Evolutionary conservation across 2,888 invertebrate genomes (phyloP).

Genomic region (Synergus laeviventris): DNA sequence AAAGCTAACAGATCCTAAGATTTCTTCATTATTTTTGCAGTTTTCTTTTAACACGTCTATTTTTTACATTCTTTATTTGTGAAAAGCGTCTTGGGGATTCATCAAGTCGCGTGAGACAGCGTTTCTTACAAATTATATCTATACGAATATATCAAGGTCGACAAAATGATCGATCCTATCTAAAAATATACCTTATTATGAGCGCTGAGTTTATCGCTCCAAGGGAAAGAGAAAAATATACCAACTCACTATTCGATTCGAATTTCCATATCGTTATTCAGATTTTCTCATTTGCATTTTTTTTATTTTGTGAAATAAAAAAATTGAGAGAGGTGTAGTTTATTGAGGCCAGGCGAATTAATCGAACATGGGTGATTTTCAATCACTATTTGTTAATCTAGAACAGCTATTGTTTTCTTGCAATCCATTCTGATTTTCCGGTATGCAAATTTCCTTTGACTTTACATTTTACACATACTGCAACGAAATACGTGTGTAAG

Average conservation of each 20-base stretch:
- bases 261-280: slow-evolving; percentile 9
- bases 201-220: slow-evolving; percentile 18
- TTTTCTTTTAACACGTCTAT: not conserved
- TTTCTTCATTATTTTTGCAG: too few species aligned
- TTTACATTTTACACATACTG: not conserved
- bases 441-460: not conserved
- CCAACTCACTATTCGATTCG: slow-evolving; percentile 27
- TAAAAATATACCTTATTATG: slow-evolving; percentile 29
- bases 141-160: slow-evolving; percentile 24
- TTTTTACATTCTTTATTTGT: not conserved
- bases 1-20: not conserved
- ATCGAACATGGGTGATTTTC: not conserved
- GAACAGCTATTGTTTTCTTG: not conserved
- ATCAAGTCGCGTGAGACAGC: slow-evolving; percentile 17
- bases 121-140: slow-evolving; percentile 27
- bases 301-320: slow-evolving; percentile 5
- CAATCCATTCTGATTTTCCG: slow-evolving; percentile 13
- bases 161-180: slow-evolving; percentile 24
- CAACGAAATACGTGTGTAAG: not conserved
- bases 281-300: slow-evolving; percentile 34
- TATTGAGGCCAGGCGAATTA: not conserved
- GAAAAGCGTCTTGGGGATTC: not conserved
- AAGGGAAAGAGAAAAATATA: slow-evolving; percentile 7
- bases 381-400: not conserved
- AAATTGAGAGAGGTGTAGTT: not conserved